These are phyloP conservation scores for Bungarus multicinctus DNA, from an alignment of 2,113 vertebrate species.

Conservation along the genomic window DNA sequence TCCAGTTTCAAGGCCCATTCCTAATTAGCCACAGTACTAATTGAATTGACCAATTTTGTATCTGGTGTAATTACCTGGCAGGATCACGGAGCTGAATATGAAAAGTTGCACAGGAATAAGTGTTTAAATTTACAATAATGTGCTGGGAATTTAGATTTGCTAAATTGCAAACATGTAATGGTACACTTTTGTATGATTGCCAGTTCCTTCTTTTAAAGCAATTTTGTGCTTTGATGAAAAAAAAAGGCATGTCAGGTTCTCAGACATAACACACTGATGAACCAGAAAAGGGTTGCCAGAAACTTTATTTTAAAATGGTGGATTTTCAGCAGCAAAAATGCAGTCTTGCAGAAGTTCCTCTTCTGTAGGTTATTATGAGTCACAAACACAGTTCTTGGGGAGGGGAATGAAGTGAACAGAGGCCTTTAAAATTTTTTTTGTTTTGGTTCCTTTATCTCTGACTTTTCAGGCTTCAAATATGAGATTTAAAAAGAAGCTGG, in stretches of 20 bases:
- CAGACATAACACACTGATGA: not conserved
- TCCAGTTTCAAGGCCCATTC: not conserved
- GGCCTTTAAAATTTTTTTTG: not conserved
- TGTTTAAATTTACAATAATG: not conserved
- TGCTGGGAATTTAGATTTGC: not conserved
- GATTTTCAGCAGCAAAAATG: not conserved
- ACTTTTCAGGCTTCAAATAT: not conserved
- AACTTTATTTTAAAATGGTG: not conserved
- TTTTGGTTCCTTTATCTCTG: not conserved
- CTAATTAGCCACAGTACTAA: not conserved
- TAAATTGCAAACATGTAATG: not conserved
- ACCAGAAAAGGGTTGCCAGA: not conserved
- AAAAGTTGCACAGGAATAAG: not conserved
- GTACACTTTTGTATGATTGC: not conserved
- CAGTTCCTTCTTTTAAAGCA: not conserved
- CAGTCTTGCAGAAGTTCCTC: constrained; percentile 5
- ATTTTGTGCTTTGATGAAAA: not conserved
- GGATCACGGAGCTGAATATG: not conserved
- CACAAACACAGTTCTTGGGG: not conserved
- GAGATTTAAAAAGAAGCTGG: constrained; percentile 14
- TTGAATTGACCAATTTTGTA: not conserved
- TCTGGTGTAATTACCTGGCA: not conserved
- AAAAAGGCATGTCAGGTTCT: not conserved
- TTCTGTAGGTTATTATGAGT: not conserved
- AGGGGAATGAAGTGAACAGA: not conserved